Conservation (phyloP, 2,113 vertebrate genomes). For the human (Homo sapiens) region DNA sequence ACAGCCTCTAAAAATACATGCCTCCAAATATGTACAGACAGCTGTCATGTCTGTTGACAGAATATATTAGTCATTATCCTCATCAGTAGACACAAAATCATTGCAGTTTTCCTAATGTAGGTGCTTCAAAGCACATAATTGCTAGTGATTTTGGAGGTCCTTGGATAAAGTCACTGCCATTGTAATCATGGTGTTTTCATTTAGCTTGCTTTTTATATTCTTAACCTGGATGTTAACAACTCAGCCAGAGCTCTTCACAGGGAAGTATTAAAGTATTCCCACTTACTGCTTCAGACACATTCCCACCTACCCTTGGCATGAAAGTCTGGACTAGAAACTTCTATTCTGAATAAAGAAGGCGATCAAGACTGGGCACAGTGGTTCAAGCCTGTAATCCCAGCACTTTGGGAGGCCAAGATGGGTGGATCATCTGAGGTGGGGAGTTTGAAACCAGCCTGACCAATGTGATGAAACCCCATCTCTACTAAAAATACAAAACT, state of each 20-base stretch:
- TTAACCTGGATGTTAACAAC: slow-evolving; percentile 34
- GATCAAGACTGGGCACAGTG: no score
- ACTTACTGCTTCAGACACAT: background rate
- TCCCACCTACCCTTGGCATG: background rate
- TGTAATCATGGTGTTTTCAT: slow-evolving; percentile 34
- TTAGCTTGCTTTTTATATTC: slow-evolving; percentile 34
- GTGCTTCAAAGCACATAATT: slow-evolving; percentile 78
- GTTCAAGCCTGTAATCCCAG: no score
- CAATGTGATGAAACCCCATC: no score
- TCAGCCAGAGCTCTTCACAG: background rate
- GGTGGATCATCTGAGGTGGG: no score
- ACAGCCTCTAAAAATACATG: slow-evolving; percentile 85
- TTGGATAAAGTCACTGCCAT: slow-evolving; percentile 9
- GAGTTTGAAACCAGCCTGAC: no score
- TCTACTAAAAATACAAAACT: no score
- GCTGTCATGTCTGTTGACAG: slow-evolving; percentile 84
- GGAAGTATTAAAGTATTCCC: slow-evolving; percentile 18
- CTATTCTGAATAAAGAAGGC: slow-evolving; percentile 4
- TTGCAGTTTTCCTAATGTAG: slow-evolving; percentile 82
- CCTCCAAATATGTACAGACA: slow-evolving; percentile 85
- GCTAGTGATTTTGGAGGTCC: slow-evolving; percentile 79
- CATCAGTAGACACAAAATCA: slow-evolving; percentile 83
- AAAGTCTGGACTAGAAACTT: background rate
- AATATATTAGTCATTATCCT: slow-evolving; percentile 86
- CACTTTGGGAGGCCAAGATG: no score